Evolutionary conservation across 2,113 vertebrate genomes (phyloP), one percentile per base, ranked within the genome.

Genomic region (Jaculus jaculus): DNA sequence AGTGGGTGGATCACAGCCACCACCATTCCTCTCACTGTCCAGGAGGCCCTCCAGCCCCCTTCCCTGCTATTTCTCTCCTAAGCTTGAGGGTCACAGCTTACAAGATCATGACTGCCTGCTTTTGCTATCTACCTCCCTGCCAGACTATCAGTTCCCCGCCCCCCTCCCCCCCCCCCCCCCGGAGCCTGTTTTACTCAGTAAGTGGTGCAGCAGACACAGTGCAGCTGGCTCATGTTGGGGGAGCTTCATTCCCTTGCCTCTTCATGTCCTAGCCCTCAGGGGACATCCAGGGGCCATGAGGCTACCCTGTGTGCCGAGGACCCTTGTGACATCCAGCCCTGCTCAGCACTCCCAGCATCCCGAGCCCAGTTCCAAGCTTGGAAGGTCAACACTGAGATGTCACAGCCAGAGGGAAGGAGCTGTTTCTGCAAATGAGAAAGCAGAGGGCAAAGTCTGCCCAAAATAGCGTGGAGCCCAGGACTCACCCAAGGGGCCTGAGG

Each of bases 221-320:
- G 3, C 23, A 1, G 32, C 1, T 18, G 80, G 37, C 3, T 0
- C 13, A 1, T 0, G 32, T 26, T 2, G 1, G 71, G 0, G 34
- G 26, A 3, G 26, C 28, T 47, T 47, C 37, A 5, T 21, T 20
- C 16, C 16, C 6, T 42, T 0, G 23, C 61, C n/a, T 69, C 83
- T 58, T 20, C 39, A 16, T 20, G 58, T 58, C 54, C 66, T 13
- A 1, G 15, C 7, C n/a, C 61, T 16, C 16, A 20, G 7, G 0
- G 24, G 15, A 17, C 0, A 12, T 18, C 10, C 30, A 10, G 73
- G 23, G 60, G 26, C 12, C 5, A 37, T 8, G 30, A 42, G 42
- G 71, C 47, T 16, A 60, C 3, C 17, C 60, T 30, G 73, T 5
- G 4, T 16, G 63, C 51, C 16, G 10, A 3, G 6, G 5, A 69